Evolutionary conservation across 2,797 vertebrate genomes (phyloP), one percentile per base, ranked within the genome.

Genomic region (Nyctalus aviator): DNA sequence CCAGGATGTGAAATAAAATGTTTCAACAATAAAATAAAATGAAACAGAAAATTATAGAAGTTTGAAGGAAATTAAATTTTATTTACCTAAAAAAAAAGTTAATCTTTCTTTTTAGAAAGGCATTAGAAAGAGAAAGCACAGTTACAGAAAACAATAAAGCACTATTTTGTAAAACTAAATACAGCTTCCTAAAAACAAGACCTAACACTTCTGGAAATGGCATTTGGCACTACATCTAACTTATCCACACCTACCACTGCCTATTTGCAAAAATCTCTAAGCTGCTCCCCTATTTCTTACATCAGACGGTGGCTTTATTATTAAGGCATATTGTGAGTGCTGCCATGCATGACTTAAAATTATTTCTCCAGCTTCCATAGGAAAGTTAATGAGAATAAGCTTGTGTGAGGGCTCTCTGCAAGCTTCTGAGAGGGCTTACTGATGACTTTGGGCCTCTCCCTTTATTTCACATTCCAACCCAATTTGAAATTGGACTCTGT

Each of bases 61-160:
- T 57, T 46, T 57, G 27, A 44, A 53, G 27, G 44, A 32, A 73
- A 79, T 73, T 17, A 53, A 66, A 48, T 6, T 55, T 73, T 30
- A 50, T 10, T 81, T 37, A 44, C 2, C 27, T 84, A 55, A 55
- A 77, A 77, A 53, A 53, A 35, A 35, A 55, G 21, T 41, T 84
- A 48, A n/a, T 32, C 10, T 46, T 69, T 32, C 13, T 46, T 69
- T 21, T 35, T n/a, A n/a, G 9, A 4, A 20, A 77, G 69, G 11
- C 53, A 57, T 66, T 79, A 86, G 57, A 83, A 85, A 75, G 3
- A 94, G n/a, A 59, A 90, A 84, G 88, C 13, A 68, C 18, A 89
- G 44, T 62, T 83, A 46, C 9, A 81, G 41, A 71, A 48, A 84
- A 88, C 8, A 89, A 1, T 9, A 11, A 53, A 92, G 23, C 8